phyloP scores from a whole-genome alignment of 2,888 invertebrate species.

The Sphinx pinastri region DNA sequence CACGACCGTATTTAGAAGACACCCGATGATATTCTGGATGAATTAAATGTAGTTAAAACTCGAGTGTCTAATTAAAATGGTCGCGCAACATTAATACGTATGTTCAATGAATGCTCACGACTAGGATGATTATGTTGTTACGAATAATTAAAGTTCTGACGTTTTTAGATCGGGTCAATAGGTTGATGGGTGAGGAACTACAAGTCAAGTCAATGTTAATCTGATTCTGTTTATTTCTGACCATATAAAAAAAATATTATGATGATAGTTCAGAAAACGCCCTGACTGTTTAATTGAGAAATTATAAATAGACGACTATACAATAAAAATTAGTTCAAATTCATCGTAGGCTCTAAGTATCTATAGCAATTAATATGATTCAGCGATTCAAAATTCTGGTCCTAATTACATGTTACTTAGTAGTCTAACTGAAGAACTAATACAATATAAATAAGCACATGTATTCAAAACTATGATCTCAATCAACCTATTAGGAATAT shows the following conservation, averaged over 20 bases:
- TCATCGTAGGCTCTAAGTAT: too few species aligned
- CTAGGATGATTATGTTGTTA: slow-evolving; percentile 79
- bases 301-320: too few species aligned
- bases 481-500: not conserved
- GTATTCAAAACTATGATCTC: not conserved
- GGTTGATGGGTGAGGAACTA: slow-evolving; percentile 32
- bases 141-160: slow-evolving; percentile 78
- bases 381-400: too few species aligned
- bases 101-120: slow-evolving; percentile 77
- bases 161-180: slow-evolving; percentile 66
- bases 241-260: not conserved
- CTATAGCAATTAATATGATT: too few species aligned
- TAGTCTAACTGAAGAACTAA: too few species aligned
- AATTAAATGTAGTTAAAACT: slow-evolving; percentile 38
- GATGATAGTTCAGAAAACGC: too few species aligned
- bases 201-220: slow-evolving; percentile 25
- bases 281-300: too few species aligned
- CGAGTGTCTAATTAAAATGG: slow-evolving; percentile 48
- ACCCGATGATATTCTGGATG: slow-evolving; percentile 41
- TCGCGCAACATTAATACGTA: slow-evolving; percentile 44
- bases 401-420: too few species aligned
- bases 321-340: too few species aligned
- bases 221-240: slow-evolving; percentile 1
- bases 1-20: slow-evolving; percentile 65
- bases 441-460: too few species aligned